Conservation (phyloP, 2,113 vertebrate genomes). For the Perca schrenkii region DNA sequence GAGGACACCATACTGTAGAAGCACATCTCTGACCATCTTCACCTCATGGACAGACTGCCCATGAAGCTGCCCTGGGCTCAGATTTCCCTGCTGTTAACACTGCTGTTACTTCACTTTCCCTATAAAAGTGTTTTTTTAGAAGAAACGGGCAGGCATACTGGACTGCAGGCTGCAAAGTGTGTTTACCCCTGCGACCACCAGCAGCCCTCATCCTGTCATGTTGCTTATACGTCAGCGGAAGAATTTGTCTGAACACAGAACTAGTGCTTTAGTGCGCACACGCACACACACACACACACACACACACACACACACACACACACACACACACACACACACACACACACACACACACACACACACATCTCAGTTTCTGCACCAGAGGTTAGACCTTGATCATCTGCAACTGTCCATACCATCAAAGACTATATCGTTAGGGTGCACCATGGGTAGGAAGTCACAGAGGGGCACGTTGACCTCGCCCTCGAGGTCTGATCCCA, state of each 20-base stretch:
- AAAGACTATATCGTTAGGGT: slow-evolving; percentile 93
- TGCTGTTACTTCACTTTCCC: background rate
- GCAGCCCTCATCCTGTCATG: too few relatives aligned
- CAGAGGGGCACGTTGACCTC: slow-evolving; percentile 91
- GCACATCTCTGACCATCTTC: slow-evolving; percentile 14
- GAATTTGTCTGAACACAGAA: too few relatives aligned
- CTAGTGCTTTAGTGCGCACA: too few relatives aligned
- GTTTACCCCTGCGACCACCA: too few relatives aligned
- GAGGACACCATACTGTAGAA: background rate
- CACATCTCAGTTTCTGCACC: background rate
- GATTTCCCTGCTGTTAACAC: slow-evolving; percentile 1
- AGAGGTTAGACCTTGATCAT: slow-evolving; percentile 8
- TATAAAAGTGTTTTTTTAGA: background rate
- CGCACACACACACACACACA: background rate
- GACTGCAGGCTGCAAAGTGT: too few relatives aligned
- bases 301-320: background rate
- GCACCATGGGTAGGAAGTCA: slow-evolving; percentile 93
- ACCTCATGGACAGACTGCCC: background rate
- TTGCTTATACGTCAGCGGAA: too few relatives aligned
- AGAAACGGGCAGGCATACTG: too few relatives aligned
- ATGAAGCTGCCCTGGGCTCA: background rate
- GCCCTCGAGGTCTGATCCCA: slow-evolving; percentile 87
- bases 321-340: background rate
- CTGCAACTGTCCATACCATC: slow-evolving; percentile 87
- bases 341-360: background rate